Evolutionary conservation across 2,113 vertebrate genomes (phyloP).

Genomic region (Neotoma lepida): DNA sequence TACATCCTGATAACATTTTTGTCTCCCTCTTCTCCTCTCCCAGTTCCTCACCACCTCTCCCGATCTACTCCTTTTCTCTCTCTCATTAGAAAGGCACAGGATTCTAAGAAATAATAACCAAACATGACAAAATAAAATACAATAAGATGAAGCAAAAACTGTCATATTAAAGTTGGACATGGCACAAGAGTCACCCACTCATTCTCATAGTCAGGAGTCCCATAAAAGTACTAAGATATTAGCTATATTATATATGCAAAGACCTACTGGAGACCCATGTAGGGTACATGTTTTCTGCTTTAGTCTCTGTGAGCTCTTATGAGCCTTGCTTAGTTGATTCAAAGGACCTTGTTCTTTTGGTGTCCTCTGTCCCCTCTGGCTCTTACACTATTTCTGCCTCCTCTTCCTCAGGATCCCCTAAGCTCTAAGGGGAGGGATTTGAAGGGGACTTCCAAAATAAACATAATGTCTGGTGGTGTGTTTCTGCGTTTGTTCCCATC

Average conservation of each 20-base stretch:
- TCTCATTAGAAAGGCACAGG: background rate
- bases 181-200: background rate
- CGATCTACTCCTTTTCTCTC: background rate
- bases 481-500: background rate
- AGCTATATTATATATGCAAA: background rate
- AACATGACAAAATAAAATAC: background rate
- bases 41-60: background rate
- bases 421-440: background rate
- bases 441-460: background rate
- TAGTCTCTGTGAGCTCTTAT: background rate
- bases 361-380: background rate
- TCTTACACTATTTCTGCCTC: background rate
- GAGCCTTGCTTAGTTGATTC: background rate
- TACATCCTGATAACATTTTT: background rate
- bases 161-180: background rate
- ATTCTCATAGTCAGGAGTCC: background rate
- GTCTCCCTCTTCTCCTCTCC: background rate
- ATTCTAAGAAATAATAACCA: background rate
- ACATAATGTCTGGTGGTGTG: background rate
- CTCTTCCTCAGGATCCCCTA: background rate
- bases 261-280: background rate
- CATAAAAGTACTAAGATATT: background rate
- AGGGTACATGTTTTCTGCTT: background rate
- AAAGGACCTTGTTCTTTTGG: background rate
- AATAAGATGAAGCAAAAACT: background rate